A percentile compares a stretch with the other conserved stretches of the same genome.
Conservation (phyloP, 1,140 invertebrate species). For the Heliconius himera region DNA sequence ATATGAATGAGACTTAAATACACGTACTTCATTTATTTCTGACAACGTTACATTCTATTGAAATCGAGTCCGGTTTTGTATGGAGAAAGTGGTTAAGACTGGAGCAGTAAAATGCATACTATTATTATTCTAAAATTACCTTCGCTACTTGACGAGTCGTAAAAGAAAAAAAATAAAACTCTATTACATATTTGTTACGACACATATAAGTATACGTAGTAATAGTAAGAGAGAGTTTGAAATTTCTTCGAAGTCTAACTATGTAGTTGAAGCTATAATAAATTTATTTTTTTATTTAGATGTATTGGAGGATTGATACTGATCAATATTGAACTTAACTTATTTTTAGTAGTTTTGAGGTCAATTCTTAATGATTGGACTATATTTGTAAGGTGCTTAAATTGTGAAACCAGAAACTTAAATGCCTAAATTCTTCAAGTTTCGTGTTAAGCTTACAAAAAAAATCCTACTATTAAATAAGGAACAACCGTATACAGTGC, state of each 20-base stretch:
- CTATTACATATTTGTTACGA: neutral
- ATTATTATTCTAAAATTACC: constrained; percentile 25
- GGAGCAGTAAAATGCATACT: constrained; percentile 20
- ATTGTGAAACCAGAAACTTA: no score
- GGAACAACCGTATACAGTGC: neutral
- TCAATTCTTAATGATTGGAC: no score
- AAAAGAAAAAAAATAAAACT: neutral
- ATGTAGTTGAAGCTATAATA: neutral
- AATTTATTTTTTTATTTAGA: neutral
- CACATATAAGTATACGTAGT: neutral
- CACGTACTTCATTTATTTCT: neutral
- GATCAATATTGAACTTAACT: no score
- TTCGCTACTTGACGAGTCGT: neutral
- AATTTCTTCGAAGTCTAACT: neutral
- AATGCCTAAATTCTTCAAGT: no score
- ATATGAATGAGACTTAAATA: neutral
- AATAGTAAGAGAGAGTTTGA: neutral
- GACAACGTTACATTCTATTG: constrained; percentile 28
- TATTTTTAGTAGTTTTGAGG: no score
- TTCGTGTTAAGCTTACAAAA: no score
- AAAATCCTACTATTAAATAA: neutral
- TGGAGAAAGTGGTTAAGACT: constrained; percentile 24
- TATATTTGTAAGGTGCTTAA: no score
- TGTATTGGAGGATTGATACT: no score
- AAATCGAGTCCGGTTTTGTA: constrained; percentile 28